Evolutionary conservation across 2,888 invertebrate genomes (phyloP).

Genomic region (Leptothorax acervorum): DNA sequence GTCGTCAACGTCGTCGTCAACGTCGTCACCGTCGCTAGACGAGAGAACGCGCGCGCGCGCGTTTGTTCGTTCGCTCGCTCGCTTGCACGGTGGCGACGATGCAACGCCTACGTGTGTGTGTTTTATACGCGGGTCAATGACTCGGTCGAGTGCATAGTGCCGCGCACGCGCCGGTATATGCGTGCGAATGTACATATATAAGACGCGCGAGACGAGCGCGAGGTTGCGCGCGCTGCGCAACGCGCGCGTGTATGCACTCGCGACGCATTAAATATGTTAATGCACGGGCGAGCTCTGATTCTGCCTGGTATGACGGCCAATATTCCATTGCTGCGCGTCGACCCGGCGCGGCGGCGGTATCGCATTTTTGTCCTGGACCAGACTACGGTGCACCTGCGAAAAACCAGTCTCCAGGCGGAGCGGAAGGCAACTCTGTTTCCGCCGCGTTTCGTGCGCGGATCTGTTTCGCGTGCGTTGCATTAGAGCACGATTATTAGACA

Average conservation of each 20-base stretch:
- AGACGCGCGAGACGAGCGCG: conserved; percentile 18
- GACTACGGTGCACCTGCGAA: conserved; percentile 63
- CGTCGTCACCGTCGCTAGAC: conserved; percentile 47
- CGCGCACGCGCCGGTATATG: conserved; percentile 68
- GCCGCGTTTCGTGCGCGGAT: not conserved
- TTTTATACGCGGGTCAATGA: conserved; percentile 78
- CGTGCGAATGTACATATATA: conserved; percentile 53
- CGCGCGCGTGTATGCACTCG: conserved; percentile 11
- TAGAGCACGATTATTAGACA: conserved; percentile 10
- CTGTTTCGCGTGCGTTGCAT: not conserved
- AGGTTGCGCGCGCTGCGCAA: conserved; percentile 7
- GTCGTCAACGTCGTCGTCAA: conserved; percentile 26
- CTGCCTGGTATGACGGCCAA: conserved; percentile 72
- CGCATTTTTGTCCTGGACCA: conserved; percentile 61
- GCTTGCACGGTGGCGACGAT: conserved; percentile 61
- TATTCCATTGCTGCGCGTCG: conserved; percentile 67
- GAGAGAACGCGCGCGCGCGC: conserved; percentile 37
- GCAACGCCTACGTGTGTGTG: conserved; percentile 61
- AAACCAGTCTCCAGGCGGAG: conserved; percentile 24
- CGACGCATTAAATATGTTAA: conserved; percentile 75
- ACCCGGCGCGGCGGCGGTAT: conserved; percentile 49
- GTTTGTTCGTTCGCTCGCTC: conserved; percentile 14
- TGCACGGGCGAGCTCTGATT: conserved; percentile 70
- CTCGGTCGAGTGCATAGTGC: conserved; percentile 72
- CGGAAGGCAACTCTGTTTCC: not conserved